These are phyloP conservation scores for Meriones psammophilus DNA, from an alignment of 2,797 vertebrate genomes.

Conservation along the genomic window DNA sequence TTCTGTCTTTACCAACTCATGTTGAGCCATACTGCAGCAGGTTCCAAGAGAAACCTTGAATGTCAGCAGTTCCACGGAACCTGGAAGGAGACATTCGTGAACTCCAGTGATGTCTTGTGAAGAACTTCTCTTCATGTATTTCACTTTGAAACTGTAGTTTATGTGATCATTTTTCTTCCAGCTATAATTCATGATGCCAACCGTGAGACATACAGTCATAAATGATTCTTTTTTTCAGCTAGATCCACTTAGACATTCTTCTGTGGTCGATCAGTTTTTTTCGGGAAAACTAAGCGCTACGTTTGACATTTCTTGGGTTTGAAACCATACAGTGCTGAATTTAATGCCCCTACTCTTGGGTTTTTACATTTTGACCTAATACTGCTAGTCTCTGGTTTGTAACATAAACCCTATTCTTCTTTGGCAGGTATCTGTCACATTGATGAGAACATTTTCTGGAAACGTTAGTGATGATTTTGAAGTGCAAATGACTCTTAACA, in stretches of 20 bases:
- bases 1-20: not conserved
- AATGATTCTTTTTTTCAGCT: conserved; percentile 71
- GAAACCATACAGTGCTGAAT: conserved; percentile 47
- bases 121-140: conserved; percentile 58
- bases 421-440: conserved; percentile 42
- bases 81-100: conserved; percentile 38
- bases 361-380: conserved; percentile 65
- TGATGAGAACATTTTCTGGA: conserved; percentile 63
- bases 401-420: conserved; percentile 44
- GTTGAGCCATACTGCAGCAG: not conserved
- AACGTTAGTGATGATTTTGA: conserved; percentile 63
- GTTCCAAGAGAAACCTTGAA: conserved; percentile 10
- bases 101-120: conserved; percentile 42
- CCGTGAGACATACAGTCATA: conserved; percentile 62
- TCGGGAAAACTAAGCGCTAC: conserved; percentile 12
- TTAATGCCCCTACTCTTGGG: conserved; percentile 51
- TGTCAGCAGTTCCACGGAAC: not conserved
- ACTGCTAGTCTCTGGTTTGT: conserved; percentile 41
- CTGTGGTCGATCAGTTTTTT: conserved; percentile 47
- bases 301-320: conserved; percentile 63
- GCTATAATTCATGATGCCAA: conserved; percentile 69
- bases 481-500: conserved; percentile 60
- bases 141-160: conserved; percentile 60
- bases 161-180: conserved; percentile 69
- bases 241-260: conserved; percentile 61